Evolutionary conservation across 2,888 invertebrate genomes (phyloP).

Genomic region (Idaea biselata): DNA sequence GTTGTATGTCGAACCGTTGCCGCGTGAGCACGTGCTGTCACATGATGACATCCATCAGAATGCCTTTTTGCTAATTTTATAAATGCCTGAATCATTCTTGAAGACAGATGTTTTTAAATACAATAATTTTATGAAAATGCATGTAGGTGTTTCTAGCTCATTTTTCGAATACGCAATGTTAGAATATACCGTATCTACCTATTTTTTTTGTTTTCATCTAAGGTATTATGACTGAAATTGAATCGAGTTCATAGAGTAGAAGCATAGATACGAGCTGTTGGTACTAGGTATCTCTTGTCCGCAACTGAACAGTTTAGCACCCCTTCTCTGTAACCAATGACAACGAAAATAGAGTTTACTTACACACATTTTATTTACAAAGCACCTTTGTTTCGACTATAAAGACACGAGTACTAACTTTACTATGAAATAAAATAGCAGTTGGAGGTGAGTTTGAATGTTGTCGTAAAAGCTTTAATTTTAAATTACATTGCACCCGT

Average conservation of each 20-base stretch:
- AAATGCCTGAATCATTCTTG: no score
- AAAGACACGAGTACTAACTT: background rate
- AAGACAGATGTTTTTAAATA: no score
- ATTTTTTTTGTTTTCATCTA: no score
- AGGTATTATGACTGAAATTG: background rate
- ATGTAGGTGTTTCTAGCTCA: no score
- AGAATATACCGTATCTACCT: no score
- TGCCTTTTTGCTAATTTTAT: no score
- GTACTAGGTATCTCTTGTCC: conserved; percentile 14
- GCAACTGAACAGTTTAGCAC: conserved; percentile 48
- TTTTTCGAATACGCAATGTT: no score
- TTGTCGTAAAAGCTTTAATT: background rate
- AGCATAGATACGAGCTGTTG: conserved; percentile 9
- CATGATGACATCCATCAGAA: no score
- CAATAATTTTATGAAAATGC: no score
- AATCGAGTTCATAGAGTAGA: conserved; percentile 16
- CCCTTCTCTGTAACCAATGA: conserved; percentile 60
- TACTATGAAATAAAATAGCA: background rate
- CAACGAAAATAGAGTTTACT: conserved; percentile 54
- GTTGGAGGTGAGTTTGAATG: background rate
- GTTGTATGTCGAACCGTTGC: no score
- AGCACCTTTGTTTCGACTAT: no score
- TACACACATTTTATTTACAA: background rate
- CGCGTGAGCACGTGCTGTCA: no score
- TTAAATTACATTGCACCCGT: background rate